Percentiles rank a stretch among this genome's conserved stretches.
These are phyloP conservation scores for Petrocephalus microphthalmus DNA, from an alignment of 2,113 vertebrate genomes.

Conservation along the genomic window DNA sequence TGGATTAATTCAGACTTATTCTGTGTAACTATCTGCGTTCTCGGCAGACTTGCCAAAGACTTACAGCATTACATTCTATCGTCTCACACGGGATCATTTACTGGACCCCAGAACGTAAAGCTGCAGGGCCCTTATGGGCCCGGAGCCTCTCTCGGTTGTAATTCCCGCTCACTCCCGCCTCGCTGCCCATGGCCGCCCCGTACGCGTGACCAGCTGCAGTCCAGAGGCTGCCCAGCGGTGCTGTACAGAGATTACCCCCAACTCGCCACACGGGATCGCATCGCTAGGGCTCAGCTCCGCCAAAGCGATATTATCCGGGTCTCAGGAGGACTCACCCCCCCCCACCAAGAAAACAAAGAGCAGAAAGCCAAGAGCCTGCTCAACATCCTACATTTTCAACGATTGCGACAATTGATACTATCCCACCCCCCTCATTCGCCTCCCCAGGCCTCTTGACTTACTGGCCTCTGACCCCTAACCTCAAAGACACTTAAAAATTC, in stretches of 20 bases:
- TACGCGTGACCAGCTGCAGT: background rate
- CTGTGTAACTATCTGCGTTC: background rate
- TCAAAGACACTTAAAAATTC: conserved; percentile 58
- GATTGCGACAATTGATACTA: conserved; percentile 25
- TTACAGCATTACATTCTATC: background rate
- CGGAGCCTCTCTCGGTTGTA: background rate
- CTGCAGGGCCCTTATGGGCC: background rate
- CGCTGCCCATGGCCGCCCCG: background rate
- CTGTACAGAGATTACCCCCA: background rate
- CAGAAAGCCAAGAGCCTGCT: background rate
- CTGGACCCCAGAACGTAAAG: background rate
- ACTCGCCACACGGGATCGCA: background rate
- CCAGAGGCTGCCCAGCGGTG: background rate
- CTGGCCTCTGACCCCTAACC: conserved; percentile 62
- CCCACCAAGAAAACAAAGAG: background rate
- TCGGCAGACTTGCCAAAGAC: background rate
- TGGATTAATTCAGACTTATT: background rate
- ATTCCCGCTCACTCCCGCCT: background rate
- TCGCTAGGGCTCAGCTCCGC: background rate
- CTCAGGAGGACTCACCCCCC: background rate
- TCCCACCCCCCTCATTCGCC: background rate
- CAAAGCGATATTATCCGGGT: background rate
- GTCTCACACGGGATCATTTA: background rate
- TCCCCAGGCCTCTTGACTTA: conserved; percentile 27
- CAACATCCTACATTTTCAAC: background rate